phyloP scores from a whole-genome alignment of 2,888 invertebrate genomes.

The Clanis bilineata region DNA sequence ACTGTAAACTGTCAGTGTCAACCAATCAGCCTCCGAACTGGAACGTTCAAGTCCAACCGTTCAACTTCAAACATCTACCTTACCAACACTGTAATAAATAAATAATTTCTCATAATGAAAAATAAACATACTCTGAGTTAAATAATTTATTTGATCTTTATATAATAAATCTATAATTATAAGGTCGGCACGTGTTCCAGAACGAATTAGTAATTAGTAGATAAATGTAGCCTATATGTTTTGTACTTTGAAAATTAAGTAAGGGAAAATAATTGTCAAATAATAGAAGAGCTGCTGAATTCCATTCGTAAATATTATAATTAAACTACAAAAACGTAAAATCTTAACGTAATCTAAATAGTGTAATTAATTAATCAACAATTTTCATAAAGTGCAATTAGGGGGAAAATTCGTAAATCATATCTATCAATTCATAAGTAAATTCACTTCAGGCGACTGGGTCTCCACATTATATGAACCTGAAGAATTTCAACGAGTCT shows the following conservation, averaged over 20 bases:
- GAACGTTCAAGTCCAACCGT: not conserved
- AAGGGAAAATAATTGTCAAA: slow-evolving; percentile 46
- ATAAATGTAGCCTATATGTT: slow-evolving; percentile 65
- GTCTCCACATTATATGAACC: slow-evolving; percentile 33
- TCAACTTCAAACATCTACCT: not conserved
- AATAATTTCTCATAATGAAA: slow-evolving; percentile 68
- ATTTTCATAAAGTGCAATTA: slow-evolving; percentile 45
- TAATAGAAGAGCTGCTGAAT: slow-evolving; percentile 66
- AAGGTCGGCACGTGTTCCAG: slow-evolving; percentile 57
- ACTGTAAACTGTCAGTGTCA: no score
- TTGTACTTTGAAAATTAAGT: slow-evolving; percentile 79
- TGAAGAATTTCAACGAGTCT: slow-evolving; percentile 31
- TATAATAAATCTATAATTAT: slow-evolving; percentile 46
- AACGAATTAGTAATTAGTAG: slow-evolving; percentile 51
- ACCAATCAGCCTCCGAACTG: slow-evolving; percentile 13
- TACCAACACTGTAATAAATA: slow-evolving; percentile 60
- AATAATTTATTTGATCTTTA: slow-evolving; percentile 70
- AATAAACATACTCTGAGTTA: slow-evolving; percentile 66
- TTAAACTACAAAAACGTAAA: slow-evolving; percentile 65
- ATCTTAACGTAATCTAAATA: slow-evolving; percentile 55
- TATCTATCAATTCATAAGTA: slow-evolving; percentile 48
- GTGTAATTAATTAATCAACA: slow-evolving; percentile 61
- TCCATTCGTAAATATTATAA: slow-evolving; percentile 56
- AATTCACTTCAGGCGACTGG: slow-evolving; percentile 46
- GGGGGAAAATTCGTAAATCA: slow-evolving; percentile 29